Evolutionary conservation across 2,797 vertebrate genomes (phyloP).

Genomic region (Peromyscus eremicus): DNA sequence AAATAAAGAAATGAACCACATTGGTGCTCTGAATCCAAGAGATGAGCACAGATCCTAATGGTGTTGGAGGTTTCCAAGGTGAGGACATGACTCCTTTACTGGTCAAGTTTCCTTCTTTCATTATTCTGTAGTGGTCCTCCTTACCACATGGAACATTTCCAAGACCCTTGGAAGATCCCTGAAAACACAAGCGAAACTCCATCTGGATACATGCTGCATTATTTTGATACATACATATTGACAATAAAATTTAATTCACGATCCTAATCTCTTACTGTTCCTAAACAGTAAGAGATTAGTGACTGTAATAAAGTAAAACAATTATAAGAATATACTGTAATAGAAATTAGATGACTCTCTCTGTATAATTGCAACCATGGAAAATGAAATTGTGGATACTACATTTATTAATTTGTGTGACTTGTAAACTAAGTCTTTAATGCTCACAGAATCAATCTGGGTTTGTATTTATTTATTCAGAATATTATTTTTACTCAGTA

Average conservation of each 20-base stretch:
- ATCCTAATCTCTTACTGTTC: background rate
- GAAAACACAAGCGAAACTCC: background rate
- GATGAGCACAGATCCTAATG: background rate
- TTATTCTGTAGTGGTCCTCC: background rate
- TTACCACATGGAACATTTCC: background rate
- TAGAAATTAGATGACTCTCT: background rate
- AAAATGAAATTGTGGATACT: background rate
- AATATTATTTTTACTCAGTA: background rate
- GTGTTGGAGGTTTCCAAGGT: background rate
- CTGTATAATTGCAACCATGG: background rate
- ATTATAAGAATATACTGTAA: background rate
- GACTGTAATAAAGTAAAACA: background rate
- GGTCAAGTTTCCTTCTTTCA: background rate
- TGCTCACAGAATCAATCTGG: background rate
- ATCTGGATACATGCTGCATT: background rate
- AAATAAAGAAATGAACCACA: background rate
- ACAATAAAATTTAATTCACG: background rate
- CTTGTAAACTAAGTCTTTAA: conserved; percentile 32
- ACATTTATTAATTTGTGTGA: conserved; percentile 25
- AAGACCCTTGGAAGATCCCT: background rate
- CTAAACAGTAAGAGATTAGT: background rate
- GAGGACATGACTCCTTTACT: background rate
- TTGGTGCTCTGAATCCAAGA: background rate
- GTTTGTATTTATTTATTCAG: conserved; percentile 40
- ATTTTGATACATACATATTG: background rate